Base-by-base conservation (phyloP, 2,113 vertebrate genomes). In the Alosa alosa region DNA sequence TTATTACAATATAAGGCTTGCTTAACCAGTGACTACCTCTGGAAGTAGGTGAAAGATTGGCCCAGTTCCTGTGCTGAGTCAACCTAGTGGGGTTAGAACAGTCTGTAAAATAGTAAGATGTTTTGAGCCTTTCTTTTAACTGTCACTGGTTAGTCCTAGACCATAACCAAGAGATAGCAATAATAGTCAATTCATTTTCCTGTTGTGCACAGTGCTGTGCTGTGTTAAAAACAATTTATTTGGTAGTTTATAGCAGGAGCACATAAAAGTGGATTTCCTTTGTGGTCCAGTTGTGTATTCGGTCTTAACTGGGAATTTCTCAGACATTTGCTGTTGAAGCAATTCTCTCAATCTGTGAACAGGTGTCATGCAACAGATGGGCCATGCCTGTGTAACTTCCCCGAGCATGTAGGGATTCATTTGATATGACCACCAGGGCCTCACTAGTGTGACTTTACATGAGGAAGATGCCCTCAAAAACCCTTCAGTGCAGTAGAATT, bases 361-460 rank as follows among this genome's bases (percentile, higher is more conserved):
- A 85, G 84, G 84, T 85, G 84, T 72, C 49, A 39, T 36, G 84
- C 68, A 75, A 85, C 84, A 81, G 68, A 75, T 50, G 84, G 64
- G 60, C 60, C 57, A 78, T 44, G 75, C 46, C 64, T 81, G 49
- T 81, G 44, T 84, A 85, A 81, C 44, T 49, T 47, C 18, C 11
- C 83, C 25, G 46, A 52, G 50, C 82, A 60, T 57, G 41, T 55
- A 57, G 9, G 17, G 82, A 78, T 60, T 52, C 52, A 22, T 83
- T 82, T 82, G 22, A 82, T 83, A 55, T 83, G 36, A 31, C 41
- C 41, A 41, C 41, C 50, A 41, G 36, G 25, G 50, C 82, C 22
- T 60, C 57, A 13, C 18, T 47, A 55, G 49, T 83, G 13, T 6
- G 31, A 55, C 39, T 52, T 83, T 52, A 55, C 45, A 39, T 83